These are phyloP conservation scores for Pediacus dermestoides DNA, from an alignment of 2,888 invertebrate genomes.

Conservation along the genomic window DNA sequence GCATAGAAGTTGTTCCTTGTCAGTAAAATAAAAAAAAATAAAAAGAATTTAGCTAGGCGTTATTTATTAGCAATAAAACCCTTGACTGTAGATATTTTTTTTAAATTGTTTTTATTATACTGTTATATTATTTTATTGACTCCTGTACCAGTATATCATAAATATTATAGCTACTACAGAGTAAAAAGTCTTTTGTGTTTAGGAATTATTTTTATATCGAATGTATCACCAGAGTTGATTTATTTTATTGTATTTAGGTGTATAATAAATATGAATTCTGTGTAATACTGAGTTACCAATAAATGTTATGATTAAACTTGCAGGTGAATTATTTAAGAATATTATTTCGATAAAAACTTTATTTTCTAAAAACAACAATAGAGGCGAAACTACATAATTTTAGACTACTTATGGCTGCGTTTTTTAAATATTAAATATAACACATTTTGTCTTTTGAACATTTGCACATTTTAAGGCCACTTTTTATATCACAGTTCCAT, in stretches of 20 bases:
- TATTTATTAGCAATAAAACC: conserved; percentile 29
- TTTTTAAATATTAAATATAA: too few species aligned
- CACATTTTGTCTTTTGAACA: too few species aligned
- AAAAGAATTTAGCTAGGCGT: conserved; percentile 16
- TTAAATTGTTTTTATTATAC: conserved; percentile 4
- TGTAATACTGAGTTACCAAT: conserved; percentile 33
- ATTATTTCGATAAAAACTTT: too few species aligned
- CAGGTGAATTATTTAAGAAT: too few species aligned
- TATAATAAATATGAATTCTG: conserved; percentile 25
- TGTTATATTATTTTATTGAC: conserved; percentile 8
- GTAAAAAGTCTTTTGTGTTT: conserved; percentile 12
- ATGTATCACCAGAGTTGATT: conserved; percentile 21
- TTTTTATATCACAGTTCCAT: too few species aligned
- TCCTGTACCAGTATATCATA: background rate
- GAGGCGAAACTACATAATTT: too few species aligned
- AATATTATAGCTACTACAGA: background rate
- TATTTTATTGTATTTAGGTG: conserved; percentile 29
- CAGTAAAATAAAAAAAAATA: conserved; percentile 11
- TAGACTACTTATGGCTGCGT: too few species aligned
- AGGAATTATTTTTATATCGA: conserved; percentile 19
- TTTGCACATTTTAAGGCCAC: too few species aligned
- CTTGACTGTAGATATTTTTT: conserved; percentile 24
- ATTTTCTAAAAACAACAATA: too few species aligned
- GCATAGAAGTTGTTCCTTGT: conserved; percentile 32
- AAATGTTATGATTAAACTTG: conserved; percentile 32